These are phyloP conservation scores for Tenthredo notha DNA, from an alignment of 2,888 invertebrate genomes.

Conservation along the genomic window DNA sequence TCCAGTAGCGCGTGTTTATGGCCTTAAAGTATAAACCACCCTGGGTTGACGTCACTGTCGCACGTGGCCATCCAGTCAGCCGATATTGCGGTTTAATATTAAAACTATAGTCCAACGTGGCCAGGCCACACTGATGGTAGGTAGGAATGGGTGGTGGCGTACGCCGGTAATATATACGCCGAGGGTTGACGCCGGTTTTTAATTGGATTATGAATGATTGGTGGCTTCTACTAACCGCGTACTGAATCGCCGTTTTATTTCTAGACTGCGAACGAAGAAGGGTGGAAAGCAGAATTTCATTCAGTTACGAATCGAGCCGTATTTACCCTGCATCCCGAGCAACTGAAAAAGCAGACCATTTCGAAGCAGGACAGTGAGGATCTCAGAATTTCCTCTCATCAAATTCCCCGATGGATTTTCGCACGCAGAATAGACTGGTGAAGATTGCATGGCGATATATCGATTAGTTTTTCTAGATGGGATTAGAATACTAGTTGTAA, in stretches of 20 bases:
- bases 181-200: conserved; percentile 57
- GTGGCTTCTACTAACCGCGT: conserved; percentile 53
- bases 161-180: conserved; percentile 53
- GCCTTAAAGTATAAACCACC: conserved; percentile 31
- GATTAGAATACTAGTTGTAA: not conserved
- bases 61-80: conserved; percentile 44
- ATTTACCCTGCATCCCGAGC: not conserved
- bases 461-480: not conserved
- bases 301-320: conserved; percentile 13
- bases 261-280: conserved; percentile 24
- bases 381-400: not conserved
- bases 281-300: conserved; percentile 20
- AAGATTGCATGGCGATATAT: not conserved
- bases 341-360: not conserved
- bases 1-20: conserved; percentile 39
- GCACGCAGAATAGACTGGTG: not conserved
- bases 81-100: conserved; percentile 59
- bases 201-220: conserved; percentile 65
- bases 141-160: conserved; percentile 17
- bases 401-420: not conserved
- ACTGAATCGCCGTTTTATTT: conserved; percentile 37
- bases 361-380: not conserved
- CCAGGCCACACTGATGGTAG: conserved; percentile 18
- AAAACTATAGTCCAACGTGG: conserved; percentile 55
- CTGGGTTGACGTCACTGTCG: conserved; percentile 47